These are phyloP conservation scores for Holotrichia oblita DNA, from an alignment of 1,140 invertebrate species.

Conservation along the genomic window DNA sequence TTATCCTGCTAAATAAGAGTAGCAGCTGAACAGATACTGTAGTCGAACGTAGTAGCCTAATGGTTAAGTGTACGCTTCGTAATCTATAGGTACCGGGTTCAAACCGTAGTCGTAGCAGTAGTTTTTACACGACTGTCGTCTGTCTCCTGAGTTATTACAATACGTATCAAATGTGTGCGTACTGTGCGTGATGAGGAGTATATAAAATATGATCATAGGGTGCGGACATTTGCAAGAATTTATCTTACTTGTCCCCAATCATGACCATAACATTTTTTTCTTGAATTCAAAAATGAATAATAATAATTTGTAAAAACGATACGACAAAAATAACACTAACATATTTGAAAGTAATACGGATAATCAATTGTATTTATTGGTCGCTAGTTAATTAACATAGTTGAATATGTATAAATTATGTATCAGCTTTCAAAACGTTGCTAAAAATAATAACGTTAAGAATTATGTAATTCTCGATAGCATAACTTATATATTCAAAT, in stretches of 20 bases:
- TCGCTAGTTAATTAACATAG: neutral
- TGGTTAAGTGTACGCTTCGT: too few species aligned
- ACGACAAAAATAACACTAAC: too few species aligned
- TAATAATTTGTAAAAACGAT: too few species aligned
- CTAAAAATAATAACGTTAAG: neutral
- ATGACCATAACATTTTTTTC: conserved; percentile 13
- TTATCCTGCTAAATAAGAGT: too few species aligned
- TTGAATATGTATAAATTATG: neutral
- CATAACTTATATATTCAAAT: neutral
- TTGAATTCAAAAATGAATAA: neutral
- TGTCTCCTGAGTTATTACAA: neutral
- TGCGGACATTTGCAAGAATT: neutral
- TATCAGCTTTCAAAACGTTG: neutral
- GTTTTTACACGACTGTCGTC: too few species aligned
- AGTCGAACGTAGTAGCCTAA: too few species aligned
- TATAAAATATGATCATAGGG: conserved; percentile 9
- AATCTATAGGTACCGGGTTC: too few species aligned
- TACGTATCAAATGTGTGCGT: neutral
- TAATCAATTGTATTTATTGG: too few species aligned
- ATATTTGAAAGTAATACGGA: too few species aligned
- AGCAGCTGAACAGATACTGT: too few species aligned
- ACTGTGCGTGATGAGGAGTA: neutral
- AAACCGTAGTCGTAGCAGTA: neutral
- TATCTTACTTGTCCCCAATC: neutral
- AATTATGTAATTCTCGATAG: neutral